Conservation (phyloP, 2,797 vertebrate genomes). For the Tragopan temminckii region DNA sequence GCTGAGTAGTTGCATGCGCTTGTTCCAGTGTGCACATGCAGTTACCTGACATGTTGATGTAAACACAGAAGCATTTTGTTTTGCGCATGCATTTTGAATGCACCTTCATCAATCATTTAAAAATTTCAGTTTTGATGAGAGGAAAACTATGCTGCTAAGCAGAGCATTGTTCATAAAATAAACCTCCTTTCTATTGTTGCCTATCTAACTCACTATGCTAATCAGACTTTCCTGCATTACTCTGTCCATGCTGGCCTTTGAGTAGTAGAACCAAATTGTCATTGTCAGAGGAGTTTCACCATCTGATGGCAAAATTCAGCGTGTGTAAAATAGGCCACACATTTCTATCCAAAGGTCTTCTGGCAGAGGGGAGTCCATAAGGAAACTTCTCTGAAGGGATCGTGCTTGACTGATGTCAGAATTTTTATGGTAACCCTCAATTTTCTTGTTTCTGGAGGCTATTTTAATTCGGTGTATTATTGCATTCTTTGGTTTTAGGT, state of each 20-base stretch:
- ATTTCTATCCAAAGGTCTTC: conserved; percentile 67
- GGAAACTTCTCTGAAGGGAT: conserved; percentile 16
- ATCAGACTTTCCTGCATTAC: conserved; percentile 47
- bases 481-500: conserved; percentile 78
- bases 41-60: conserved; percentile 63
- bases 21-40: conserved; percentile 69
- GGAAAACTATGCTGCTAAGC: conserved; percentile 22
- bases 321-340: conserved; percentile 38
- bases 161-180: conserved; percentile 43
- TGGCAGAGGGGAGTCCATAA: conserved; percentile 51
- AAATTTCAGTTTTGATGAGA: conserved; percentile 29
- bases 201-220: conserved; percentile 37
- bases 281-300: conserved; percentile 51
- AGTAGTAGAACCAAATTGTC: not conserved
- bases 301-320: conserved; percentile 36
- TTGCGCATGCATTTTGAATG: conserved; percentile 68
- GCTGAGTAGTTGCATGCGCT: conserved; percentile 68
- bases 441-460: not conserved
- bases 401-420: conserved; percentile 25
- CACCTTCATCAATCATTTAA: conserved; percentile 65
- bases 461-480: conserved; percentile 6
- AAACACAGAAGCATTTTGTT: conserved; percentile 71
- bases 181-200: conserved; percentile 18
- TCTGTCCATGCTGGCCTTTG: conserved; percentile 56
- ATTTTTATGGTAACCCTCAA: conserved; percentile 26